Percentiles rank a stretch among this genome's conserved stretches.
Evolutionary conservation across 2,888 invertebrate species (phyloP).

Genomic region (Myopa testacea): DNA sequence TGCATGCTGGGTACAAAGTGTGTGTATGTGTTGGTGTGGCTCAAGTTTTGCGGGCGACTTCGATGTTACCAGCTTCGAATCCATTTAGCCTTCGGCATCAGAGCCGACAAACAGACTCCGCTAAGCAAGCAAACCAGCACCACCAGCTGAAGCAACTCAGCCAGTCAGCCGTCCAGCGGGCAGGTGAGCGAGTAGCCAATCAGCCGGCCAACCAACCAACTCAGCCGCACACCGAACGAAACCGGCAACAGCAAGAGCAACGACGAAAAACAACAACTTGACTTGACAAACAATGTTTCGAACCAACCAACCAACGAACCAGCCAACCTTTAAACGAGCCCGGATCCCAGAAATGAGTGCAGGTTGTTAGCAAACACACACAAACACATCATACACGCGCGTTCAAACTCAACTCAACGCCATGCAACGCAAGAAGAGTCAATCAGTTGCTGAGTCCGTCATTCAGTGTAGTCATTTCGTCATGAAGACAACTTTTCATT

Average conservation of each 20-base stretch:
- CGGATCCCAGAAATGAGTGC: conserved; percentile 24
- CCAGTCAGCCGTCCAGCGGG: conserved; percentile 10
- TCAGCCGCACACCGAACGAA: conserved; percentile 28
- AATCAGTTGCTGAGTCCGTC: not conserved
- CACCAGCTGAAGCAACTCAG: not conserved
- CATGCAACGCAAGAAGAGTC: not conserved
- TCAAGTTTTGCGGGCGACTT: conserved; percentile 11
- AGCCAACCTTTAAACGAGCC: conserved; percentile 28
- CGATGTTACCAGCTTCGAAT: not conserved
- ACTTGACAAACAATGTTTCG: conserved; percentile 36
- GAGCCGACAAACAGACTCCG: not conserved
- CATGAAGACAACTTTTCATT: not conserved
- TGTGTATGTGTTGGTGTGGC: not conserved
- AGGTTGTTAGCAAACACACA: not conserved
- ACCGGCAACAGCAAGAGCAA: not conserved
- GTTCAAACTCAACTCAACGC: too few relatives aligned
- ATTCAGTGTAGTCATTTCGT: not conserved
- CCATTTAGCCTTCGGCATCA: not conserved
- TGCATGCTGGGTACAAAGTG: not conserved
- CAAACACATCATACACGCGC: not conserved
- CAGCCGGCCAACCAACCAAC: conserved; percentile 28
- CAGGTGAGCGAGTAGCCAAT: conserved; percentile 33
- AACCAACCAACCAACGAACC: conserved; percentile 37
- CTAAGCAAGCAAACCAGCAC: not conserved
- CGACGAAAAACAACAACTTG: conserved; percentile 8